Conservation (phyloP, 2,888 invertebrate genomes). For the Cordilura impudica region DNA sequence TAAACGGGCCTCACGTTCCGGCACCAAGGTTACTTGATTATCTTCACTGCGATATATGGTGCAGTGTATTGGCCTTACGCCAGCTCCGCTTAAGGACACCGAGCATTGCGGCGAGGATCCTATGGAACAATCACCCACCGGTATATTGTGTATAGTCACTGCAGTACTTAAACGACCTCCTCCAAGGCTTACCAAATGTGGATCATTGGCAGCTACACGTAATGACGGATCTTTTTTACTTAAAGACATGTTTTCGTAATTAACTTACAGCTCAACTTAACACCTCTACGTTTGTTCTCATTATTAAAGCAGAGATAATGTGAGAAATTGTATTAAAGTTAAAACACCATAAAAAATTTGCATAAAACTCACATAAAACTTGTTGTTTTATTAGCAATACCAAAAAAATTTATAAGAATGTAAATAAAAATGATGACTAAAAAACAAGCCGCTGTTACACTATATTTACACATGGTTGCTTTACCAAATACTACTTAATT, state of each 20-base stretch:
- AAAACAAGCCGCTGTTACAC: neutral
- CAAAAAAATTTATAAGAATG: slow-evolving; percentile 12
- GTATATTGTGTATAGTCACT: slow-evolving; percentile 92
- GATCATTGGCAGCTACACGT: slow-evolving; percentile 87
- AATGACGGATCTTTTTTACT: slow-evolving; percentile 76
- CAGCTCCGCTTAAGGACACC: slow-evolving; percentile 89
- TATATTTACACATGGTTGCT: neutral
- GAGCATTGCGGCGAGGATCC: slow-evolving; percentile 89
- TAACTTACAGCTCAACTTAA: neutral
- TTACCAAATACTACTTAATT: neutral
- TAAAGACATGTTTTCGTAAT: slow-evolving; percentile 71
- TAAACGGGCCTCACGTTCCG: slow-evolving; percentile 83
- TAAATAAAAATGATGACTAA: slow-evolving; percentile 37
- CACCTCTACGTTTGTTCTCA: slow-evolving; percentile 8
- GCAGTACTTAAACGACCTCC: slow-evolving; percentile 93
- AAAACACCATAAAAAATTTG: neutral
- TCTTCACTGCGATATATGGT: slow-evolving; percentile 89
- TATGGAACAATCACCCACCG: slow-evolving; percentile 90
- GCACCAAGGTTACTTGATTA: slow-evolving; percentile 89
- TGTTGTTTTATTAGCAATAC: slow-evolving; percentile 12
- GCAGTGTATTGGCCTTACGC: slow-evolving; percentile 90
- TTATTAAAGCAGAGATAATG: neutral
- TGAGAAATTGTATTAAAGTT: neutral
- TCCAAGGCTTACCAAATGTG: slow-evolving; percentile 94
- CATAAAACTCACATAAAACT: slow-evolving; percentile 31